phyloP scores from a whole-genome alignment of 2,113 vertebrate species.

The Indri indri region DNA sequence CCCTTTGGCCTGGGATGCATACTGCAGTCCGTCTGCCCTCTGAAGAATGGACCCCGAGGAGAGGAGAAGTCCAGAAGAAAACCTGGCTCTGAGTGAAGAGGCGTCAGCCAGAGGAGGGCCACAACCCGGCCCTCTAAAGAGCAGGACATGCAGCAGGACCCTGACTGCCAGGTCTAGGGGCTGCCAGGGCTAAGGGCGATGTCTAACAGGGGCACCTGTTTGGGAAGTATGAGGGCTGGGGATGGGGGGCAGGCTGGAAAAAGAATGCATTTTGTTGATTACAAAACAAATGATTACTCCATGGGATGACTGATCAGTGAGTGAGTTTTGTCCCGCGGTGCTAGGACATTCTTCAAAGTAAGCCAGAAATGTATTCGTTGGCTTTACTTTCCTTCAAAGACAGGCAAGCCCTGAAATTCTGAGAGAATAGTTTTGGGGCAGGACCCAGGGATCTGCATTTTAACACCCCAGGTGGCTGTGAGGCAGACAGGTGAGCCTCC shows the following conservation, averaged over 20 bases:
- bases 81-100: neutral
- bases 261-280: neutral
- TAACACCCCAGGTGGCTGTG: neutral
- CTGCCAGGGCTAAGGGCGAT: neutral
- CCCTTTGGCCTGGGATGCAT: neutral
- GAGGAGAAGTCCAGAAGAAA: neutral
- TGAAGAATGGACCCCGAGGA: neutral
- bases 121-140: neutral
- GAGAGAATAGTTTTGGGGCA: neutral
- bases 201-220: neutral
- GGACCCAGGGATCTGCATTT: neutral
- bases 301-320: neutral
- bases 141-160: neutral
- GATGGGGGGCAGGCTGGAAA: fast-evolving
- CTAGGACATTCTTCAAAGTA: neutral
- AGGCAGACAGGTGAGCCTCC: neutral
- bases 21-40: neutral
- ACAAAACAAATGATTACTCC: neutral
- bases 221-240: neutral
- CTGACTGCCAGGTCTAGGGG: neutral
- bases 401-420: neutral
- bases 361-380: neutral
- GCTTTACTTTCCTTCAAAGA: neutral
- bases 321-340: neutral
- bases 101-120: neutral